Evolutionary conservation across 2,797 vertebrate species (phyloP).

Genomic region (Monodelphis domestica): DNA sequence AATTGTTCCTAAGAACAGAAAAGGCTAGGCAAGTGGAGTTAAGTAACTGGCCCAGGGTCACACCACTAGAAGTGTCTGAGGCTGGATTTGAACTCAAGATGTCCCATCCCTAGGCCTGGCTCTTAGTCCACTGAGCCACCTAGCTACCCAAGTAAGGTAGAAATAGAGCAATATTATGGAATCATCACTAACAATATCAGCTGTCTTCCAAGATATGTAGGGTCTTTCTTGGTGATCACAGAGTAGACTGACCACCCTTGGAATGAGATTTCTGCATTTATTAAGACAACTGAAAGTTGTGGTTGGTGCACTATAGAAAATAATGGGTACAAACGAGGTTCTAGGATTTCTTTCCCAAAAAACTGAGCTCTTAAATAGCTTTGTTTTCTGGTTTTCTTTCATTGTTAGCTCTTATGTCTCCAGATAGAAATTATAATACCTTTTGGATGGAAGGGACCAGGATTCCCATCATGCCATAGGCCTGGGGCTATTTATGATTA

Average conservation of each 20-base stretch:
- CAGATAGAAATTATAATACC: background rate
- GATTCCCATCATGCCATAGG: background rate
- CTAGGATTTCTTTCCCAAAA: background rate
- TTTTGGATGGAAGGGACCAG: background rate
- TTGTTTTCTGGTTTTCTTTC: background rate
- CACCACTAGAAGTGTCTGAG: too few relatives aligned
- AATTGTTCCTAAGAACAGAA: too few relatives aligned
- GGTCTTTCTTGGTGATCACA: background rate
- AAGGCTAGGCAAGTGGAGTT: too few relatives aligned
- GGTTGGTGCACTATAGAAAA: background rate
- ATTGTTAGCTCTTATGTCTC: background rate
- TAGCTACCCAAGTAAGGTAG: too few relatives aligned
- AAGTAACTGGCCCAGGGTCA: too few relatives aligned
- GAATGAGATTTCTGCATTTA: background rate
- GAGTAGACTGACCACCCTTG: background rate
- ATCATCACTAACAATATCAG: background rate
- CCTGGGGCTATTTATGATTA: background rate
- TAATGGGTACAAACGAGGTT: background rate
- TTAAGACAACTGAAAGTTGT: background rate
- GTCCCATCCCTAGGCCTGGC: too few relatives aligned
- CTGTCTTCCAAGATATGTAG: background rate
- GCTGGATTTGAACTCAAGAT: too few relatives aligned
- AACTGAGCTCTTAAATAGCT: background rate
- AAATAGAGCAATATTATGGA: background rate
- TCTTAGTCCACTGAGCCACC: too few relatives aligned